phyloP scores from a whole-genome alignment of 2,113 vertebrate genomes.

The Neodon shergylaensis region DNA sequence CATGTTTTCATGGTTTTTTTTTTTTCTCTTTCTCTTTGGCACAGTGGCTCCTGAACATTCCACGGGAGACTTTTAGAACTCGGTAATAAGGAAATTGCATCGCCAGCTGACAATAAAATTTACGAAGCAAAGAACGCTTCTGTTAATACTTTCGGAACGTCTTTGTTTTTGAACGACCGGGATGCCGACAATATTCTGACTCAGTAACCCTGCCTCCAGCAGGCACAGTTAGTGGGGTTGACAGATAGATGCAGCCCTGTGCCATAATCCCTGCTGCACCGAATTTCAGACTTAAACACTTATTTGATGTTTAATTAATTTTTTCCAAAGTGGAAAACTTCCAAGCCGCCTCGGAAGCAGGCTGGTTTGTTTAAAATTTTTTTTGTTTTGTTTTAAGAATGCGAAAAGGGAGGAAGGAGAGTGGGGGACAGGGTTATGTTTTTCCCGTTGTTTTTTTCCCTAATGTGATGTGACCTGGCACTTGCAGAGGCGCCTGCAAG shows the following conservation, averaged over 20 bases:
- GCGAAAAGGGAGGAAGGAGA: slow-evolving; percentile 57
- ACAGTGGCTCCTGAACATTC: neutral
- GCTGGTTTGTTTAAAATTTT: slow-evolving; percentile 87
- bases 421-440: slow-evolving; percentile 85
- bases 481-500: slow-evolving; percentile 88
- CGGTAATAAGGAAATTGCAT: slow-evolving; percentile 70
- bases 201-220: slow-evolving; percentile 74
- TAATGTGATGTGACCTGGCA: slow-evolving; percentile 93
- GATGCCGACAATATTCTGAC: slow-evolving; percentile 76
- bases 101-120: slow-evolving; percentile 76
- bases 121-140: slow-evolving; percentile 71
- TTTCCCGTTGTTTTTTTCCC: slow-evolving; percentile 90
- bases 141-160: slow-evolving; percentile 64
- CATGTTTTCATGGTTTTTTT: neutral
- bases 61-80: slow-evolving; percentile 52
- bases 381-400: slow-evolving; percentile 8
- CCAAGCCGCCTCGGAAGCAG: slow-evolving; percentile 83
- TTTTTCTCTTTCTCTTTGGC: neutral
- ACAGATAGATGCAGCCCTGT: slow-evolving; percentile 79
- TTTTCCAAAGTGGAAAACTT: slow-evolving; percentile 84
- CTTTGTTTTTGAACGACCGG: slow-evolving; percentile 78
- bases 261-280: slow-evolving; percentile 77
- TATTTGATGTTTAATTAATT: slow-evolving; percentile 90
- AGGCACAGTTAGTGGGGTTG: slow-evolving; percentile 75
- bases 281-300: slow-evolving; percentile 86